These are phyloP conservation scores for Patiria miniata DNA, from an alignment of 35 echinoderm and acorn worm genomes.

Conservation along the genomic window DNA sequence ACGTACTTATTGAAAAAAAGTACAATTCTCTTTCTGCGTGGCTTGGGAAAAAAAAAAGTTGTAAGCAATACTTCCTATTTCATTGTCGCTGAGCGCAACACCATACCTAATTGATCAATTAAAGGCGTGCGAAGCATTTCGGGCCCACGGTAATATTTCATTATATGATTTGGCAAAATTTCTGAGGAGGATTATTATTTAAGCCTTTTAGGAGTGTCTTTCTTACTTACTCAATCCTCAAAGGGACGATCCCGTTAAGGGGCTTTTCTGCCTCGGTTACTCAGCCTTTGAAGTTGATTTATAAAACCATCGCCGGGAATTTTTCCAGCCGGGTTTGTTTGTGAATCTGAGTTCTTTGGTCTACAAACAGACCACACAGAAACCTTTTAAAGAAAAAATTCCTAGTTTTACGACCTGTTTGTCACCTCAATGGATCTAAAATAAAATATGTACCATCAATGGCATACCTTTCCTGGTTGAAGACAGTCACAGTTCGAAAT, in stretches of 20 bases:
- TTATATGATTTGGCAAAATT: background rate
- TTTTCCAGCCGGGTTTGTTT: no score
- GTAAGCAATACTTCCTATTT: slow-evolving; percentile 7
- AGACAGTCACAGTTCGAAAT: no score
- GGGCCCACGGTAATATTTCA: background rate
- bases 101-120: background rate
- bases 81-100: background rate
- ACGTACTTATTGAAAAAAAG: background rate
- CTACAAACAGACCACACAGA: no score
- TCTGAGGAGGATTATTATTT: background rate
- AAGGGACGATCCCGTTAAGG: background rate
- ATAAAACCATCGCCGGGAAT: background rate
- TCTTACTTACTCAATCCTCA: no score
- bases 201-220: background rate
- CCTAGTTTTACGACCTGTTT: no score
- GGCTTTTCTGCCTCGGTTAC: slow-evolving; percentile 3
- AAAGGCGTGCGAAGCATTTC: background rate
- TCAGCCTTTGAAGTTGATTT: background rate
- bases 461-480: no score
- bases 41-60: background rate
- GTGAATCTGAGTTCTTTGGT: no score
- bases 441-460: no score
- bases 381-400: no score
- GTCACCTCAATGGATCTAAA: no score
- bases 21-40: slow-evolving; percentile 13